Evolutionary conservation across 1,140 invertebrate genomes (phyloP), one percentile per base, ranked within the genome.

Genomic region (Rhagoletis pomonella): DNA sequence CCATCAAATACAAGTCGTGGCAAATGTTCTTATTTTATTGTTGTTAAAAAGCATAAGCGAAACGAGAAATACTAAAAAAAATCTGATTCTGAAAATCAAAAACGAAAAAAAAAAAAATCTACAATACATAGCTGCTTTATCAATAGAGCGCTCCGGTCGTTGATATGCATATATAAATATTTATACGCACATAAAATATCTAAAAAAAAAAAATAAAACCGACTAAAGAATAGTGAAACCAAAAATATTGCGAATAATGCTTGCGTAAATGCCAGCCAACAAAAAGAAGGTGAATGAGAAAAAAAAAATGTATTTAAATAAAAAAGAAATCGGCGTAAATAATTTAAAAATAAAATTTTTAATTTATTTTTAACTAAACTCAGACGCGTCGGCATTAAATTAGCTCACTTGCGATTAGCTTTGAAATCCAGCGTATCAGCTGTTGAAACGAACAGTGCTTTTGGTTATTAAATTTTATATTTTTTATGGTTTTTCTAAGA

Each of bases 331-430:
- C 17, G 10, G 17, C 12, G 17, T 12, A 62, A 17, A 17, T 62
- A 55, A 55, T 55, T 55, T 55, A 10, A 10, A 55, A 55, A 29
- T 29, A 29, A 29, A 29, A 29, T 29, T 29, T 29, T 29, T 0
- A 67, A 12, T 67, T 42, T 42, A 42, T 42, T 7, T 67, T 42
- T 42, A 67, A 67, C 65, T 39, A 12, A 42, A 10, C 65, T 67
- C 4, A 17, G 67, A 12, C 69, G 44, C 69, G 69, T 77, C 50
- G 69, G 69, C n/a, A 55, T 77, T 77, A 77, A 77, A 77, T 77
- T 47, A 44, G 69, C 69, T 77, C 69, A 77, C 44, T 77, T 77
- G 17, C 44, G 69, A 12, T 17, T 77, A 50, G 69, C 19, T 19
- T 47, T 19, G 14, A 17, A 50, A 77, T 77, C 4, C n/a, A 4